phyloP scores from a whole-genome alignment of 2,113 vertebrate species.

The Zosterops japonicus region DNA sequence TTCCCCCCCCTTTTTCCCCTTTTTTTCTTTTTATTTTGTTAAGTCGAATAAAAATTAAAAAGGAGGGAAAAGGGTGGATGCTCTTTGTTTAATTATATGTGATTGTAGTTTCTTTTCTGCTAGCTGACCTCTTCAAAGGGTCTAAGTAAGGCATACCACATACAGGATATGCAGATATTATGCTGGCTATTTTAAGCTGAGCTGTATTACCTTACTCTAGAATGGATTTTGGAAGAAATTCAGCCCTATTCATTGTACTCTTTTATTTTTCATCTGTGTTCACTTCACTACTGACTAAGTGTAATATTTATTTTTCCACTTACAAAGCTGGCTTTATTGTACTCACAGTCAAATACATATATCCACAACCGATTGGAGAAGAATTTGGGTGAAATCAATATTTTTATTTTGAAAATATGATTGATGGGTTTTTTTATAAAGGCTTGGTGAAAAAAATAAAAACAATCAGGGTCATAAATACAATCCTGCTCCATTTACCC shows the following conservation, averaged over 20 bases:
- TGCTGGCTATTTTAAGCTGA: neutral
- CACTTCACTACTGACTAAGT: neutral
- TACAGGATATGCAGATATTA: neutral
- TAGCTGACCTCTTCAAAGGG: neutral
- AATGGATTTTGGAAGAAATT: neutral
- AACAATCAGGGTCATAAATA: neutral
- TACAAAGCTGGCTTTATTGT: neutral
- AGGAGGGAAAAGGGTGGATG: neutral
- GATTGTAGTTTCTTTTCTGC: neutral
- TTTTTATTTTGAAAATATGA: neutral
- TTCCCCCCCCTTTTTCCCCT: accelerated
- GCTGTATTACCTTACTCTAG: neutral
- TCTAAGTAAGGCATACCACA: neutral
- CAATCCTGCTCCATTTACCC: neutral
- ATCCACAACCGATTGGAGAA: neutral
- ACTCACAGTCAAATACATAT: neutral
- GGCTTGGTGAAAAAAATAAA: neutral
- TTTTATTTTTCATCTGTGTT: neutral
- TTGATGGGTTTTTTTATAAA: neutral
- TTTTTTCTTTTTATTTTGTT: neutral
- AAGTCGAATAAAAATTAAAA: neutral
- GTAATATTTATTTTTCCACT: neutral
- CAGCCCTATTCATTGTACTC: neutral
- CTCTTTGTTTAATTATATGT: neutral
- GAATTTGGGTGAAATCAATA: neutral